A percentile compares a stretch with the other conserved stretches of the same genome.
phyloP scores from a whole-genome alignment of 2,113 vertebrate species.

The Callospermophilus lateralis region DNA sequence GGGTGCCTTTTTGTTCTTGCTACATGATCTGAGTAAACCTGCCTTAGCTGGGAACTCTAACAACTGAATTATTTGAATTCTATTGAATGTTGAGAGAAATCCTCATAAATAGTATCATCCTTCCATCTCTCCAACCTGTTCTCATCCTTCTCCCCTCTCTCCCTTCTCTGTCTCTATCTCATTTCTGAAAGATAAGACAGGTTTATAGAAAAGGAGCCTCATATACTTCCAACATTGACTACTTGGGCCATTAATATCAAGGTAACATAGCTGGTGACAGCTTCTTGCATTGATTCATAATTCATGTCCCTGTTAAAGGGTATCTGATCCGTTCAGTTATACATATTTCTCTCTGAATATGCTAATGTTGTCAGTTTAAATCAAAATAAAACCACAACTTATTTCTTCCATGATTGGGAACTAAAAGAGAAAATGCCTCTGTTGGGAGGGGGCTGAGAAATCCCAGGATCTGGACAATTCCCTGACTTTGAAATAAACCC shows the following conservation, averaged over 20 bases:
- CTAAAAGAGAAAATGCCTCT: conserved; percentile 57
- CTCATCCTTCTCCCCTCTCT: background rate
- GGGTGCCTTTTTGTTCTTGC: background rate
- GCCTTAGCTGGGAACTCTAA: background rate
- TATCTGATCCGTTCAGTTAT: conserved; percentile 70
- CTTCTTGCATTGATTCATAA: conserved; percentile 74
- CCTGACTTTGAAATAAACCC: conserved; percentile 25
- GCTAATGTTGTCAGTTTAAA: conserved; percentile 70
- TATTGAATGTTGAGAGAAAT: conserved; percentile 46
- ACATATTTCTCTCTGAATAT: conserved; percentile 72
- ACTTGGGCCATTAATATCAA: conserved; percentile 75
- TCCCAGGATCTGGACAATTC: conserved; percentile 53
- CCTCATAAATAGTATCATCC: conserved; percentile 30
- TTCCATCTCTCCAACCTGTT: background rate
- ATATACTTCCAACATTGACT: conserved; percentile 58
- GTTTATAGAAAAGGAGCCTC: conserved; percentile 55
- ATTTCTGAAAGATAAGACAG: conserved; percentile 61
- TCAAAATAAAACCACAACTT: conserved; percentile 64
- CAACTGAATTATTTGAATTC: conserved; percentile 10
- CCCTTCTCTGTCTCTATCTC: background rate
- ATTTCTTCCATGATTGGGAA: conserved; percentile 63
- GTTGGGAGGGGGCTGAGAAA: background rate
- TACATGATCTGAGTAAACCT: conserved; percentile 1
- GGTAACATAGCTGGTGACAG: conserved; percentile 67
- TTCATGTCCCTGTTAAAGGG: conserved; percentile 61